These are phyloP conservation scores for Cryptophagus acutangulus DNA, from an alignment of 2,888 invertebrate genomes.

Conservation along the genomic window DNA sequence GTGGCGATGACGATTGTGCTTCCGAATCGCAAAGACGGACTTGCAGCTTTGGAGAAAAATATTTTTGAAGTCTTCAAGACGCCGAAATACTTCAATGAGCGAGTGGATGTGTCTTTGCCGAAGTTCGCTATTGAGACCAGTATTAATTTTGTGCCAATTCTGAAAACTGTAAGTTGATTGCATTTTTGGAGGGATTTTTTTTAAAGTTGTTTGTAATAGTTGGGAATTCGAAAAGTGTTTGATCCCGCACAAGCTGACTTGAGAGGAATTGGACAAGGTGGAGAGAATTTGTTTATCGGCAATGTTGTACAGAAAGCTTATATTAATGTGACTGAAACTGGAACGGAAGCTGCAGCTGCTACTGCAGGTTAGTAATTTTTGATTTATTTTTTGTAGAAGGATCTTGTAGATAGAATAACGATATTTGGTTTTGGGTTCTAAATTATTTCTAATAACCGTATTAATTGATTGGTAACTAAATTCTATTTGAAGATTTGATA, in stretches of 20 bases:
- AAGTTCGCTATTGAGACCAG: constrained; percentile 26
- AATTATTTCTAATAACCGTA: no score
- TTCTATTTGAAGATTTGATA: no score
- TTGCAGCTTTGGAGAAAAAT: constrained; percentile 23
- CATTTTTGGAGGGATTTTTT: neutral
- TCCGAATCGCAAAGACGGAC: constrained; percentile 31
- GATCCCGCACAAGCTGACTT: constrained; percentile 30
- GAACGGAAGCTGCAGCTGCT: constrained; percentile 44
- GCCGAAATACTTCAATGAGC: constrained; percentile 18
- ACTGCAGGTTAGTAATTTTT: constrained; percentile 23
- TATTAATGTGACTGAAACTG: constrained; percentile 42
- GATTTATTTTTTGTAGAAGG: neutral
- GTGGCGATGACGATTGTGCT: constrained; percentile 32
- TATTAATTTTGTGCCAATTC: constrained; percentile 27
- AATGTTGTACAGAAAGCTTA: constrained; percentile 42
- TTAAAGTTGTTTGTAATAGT: constrained; percentile 18
- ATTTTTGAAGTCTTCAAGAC: constrained; percentile 21
- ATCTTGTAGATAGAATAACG: no score
- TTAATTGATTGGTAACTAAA: no score
- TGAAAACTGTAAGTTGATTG: constrained; percentile 25
- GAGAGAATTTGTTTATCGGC: constrained; percentile 31
- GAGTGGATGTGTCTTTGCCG: constrained; percentile 29
- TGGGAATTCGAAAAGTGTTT: constrained; percentile 29
- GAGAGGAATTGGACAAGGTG: constrained; percentile 32
- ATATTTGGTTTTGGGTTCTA: no score